A percentile compares a stretch with the other conserved stretches of the same genome.
Evolutionary conservation across 2,797 vertebrate species (phyloP).

Genomic region (Sebastes kiyomatsui): DNA sequence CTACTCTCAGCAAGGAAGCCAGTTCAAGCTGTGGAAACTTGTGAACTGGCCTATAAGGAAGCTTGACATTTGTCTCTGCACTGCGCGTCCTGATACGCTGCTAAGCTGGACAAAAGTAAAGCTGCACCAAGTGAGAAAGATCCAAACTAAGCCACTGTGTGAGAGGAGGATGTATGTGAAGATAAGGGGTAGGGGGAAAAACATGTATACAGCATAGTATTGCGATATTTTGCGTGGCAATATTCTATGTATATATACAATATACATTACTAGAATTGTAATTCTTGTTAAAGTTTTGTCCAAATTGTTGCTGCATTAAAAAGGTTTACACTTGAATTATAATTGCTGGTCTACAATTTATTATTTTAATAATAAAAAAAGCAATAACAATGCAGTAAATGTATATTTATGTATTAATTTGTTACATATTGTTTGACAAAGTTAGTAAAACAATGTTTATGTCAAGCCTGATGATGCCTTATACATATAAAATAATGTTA

Average conservation of each 20-base stretch:
- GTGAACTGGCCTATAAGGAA: not conserved
- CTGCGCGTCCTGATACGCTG: not conserved
- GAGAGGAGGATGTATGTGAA: not conserved
- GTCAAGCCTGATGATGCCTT: too few relatives aligned
- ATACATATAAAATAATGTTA: rapidly evolving
- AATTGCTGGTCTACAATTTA: too few relatives aligned
- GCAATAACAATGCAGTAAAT: too few relatives aligned
- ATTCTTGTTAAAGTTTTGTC: too few relatives aligned
- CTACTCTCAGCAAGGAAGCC: not conserved
- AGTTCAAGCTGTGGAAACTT: not conserved
- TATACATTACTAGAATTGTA: too few relatives aligned
- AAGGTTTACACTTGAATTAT: too few relatives aligned
- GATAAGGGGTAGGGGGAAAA: not conserved
- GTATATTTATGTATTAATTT: too few relatives aligned
- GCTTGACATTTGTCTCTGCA: not conserved
- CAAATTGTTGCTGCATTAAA: too few relatives aligned
- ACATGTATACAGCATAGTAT: too few relatives aligned
- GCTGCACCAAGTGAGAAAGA: not conserved
- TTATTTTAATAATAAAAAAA: too few relatives aligned
- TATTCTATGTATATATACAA: not conserved
- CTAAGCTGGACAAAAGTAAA: not conserved
- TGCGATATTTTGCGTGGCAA: not conserved
- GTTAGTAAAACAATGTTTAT: too few relatives aligned
- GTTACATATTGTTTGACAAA: too few relatives aligned
- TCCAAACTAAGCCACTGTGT: not conserved